phyloP scores from a whole-genome alignment of 2,113 vertebrate species.

The Gymnorhina tibicen region DNA sequence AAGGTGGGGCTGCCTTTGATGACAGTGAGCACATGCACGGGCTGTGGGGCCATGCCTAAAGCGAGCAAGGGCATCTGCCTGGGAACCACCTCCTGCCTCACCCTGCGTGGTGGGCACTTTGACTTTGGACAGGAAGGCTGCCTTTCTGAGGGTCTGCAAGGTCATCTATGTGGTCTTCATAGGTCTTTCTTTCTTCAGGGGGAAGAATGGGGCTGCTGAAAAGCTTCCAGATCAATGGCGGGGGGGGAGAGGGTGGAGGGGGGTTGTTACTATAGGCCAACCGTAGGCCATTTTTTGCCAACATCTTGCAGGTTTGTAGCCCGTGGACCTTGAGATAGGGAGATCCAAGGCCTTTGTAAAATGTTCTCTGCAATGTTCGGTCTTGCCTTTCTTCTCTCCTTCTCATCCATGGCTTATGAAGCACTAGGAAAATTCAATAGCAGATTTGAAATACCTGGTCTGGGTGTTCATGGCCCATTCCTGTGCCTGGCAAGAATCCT shows the following conservation, averaged over 20 bases:
- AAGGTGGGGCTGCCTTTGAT: slow-evolving; percentile 41
- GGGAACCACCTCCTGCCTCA: not conserved
- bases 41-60: not conserved
- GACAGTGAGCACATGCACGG: not conserved
- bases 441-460: not conserved
- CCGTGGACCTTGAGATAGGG: not conserved
- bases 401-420: not conserved
- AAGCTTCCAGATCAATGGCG: not conserved
- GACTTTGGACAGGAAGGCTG: not conserved
- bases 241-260: too few species aligned
- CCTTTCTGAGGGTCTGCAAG: not conserved
- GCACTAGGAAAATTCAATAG: not conserved
- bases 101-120: not conserved
- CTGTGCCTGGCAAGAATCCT: slow-evolving; percentile 10
- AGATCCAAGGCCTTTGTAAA: not conserved
- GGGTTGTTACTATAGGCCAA: not conserved
- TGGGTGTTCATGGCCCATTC: not conserved
- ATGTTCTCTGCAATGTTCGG: accelerated
- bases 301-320: not conserved
- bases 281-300: not conserved
- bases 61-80: not conserved
- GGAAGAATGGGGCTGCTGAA: not conserved
- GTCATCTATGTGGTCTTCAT: accelerated
- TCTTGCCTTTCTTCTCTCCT: not conserved
- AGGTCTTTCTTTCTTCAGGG: too few species aligned